These are phyloP conservation scores for Aegithalos caudatus DNA, from an alignment of 2,113 vertebrate species.

Conservation along the genomic window DNA sequence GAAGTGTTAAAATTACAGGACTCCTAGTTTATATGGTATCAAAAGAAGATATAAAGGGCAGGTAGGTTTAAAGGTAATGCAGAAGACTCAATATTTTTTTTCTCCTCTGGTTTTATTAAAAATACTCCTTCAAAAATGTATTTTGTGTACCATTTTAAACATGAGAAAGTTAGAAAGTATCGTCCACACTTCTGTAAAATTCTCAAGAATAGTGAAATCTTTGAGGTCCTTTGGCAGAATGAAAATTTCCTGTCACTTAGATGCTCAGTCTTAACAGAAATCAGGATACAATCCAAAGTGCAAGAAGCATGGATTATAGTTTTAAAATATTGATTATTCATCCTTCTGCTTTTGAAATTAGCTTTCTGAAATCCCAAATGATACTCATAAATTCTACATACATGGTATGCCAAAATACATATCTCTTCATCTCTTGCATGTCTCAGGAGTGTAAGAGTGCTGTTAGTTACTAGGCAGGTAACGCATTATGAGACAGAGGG, in stretches of 20 bases:
- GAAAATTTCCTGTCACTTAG: not conserved
- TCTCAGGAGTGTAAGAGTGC: not conserved
- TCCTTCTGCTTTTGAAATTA: not conserved
- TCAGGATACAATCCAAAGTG: not conserved
- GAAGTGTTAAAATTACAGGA: not conserved
- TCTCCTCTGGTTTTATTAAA: not conserved
- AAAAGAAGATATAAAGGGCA: not conserved
- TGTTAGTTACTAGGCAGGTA: not conserved
- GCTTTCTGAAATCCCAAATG: not conserved
- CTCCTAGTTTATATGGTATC: not conserved
- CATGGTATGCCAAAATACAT: not conserved
- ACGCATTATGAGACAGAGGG: not conserved
- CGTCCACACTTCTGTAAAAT: not conserved
- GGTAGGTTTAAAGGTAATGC: not conserved
- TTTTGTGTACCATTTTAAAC: not conserved
- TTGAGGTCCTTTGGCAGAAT: not conserved
- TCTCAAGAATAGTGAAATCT: not conserved
- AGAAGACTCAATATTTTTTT: not conserved
- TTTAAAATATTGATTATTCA: not conserved
- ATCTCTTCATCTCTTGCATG: not conserved
- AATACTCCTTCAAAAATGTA: not conserved
- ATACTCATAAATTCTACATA: not conserved
- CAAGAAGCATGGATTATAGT: not conserved
- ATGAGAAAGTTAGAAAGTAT: not conserved
- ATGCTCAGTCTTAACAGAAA: not conserved